Evolutionary conservation across 2,797 vertebrate species (phyloP).

Genomic region (Aeoliscus strigatus): DNA sequence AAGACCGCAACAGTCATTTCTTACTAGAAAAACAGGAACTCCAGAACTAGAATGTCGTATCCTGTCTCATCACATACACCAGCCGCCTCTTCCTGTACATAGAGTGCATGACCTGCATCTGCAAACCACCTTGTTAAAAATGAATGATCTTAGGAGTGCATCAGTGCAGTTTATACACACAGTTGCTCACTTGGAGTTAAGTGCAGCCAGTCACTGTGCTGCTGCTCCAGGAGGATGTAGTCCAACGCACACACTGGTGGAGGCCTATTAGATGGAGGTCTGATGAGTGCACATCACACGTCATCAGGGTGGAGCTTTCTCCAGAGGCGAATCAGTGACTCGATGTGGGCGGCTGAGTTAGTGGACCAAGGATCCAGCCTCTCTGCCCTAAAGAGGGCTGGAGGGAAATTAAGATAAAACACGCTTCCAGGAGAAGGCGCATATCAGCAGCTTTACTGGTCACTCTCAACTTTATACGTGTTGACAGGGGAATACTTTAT

Average conservation of each 20-base stretch:
- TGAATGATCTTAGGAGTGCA: slow-evolving; percentile 60
- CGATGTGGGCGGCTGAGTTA: slow-evolving; percentile 21
- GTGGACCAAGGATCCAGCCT: slow-evolving; percentile 10
- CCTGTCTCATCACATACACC: slow-evolving; percentile 26
- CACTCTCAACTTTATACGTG: too few species aligned
- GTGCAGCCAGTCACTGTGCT: slow-evolving; percentile 8
- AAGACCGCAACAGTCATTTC: slow-evolving; percentile 32
- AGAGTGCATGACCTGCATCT: slow-evolving; percentile 63
- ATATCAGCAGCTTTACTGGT: background rate
- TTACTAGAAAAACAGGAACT: too few species aligned
- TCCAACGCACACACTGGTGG: slow-evolving; percentile 13
- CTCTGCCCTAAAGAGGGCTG: slow-evolving; percentile 6
- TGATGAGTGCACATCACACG: slow-evolving; percentile 18
- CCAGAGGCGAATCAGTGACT: slow-evolving; percentile 32
- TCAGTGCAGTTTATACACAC: slow-evolving; percentile 27
- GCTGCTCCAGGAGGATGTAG: slow-evolving; percentile 16
- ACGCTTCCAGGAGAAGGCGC: slow-evolving; percentile 12
- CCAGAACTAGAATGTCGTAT: slow-evolving; percentile 30
- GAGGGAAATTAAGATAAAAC: slow-evolving; percentile 41
- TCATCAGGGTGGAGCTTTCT: slow-evolving; percentile 29
- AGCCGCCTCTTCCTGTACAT: slow-evolving; percentile 6
- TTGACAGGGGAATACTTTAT: background rate
- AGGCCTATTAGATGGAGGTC: slow-evolving; percentile 8
- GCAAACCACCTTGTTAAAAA: slow-evolving; percentile 64
- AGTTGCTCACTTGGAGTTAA: slow-evolving; percentile 23